Evolutionary conservation across 35 echinoderm and acorn worm genomes (phyloP).

Genomic region (Lytechinus variegatus): DNA sequence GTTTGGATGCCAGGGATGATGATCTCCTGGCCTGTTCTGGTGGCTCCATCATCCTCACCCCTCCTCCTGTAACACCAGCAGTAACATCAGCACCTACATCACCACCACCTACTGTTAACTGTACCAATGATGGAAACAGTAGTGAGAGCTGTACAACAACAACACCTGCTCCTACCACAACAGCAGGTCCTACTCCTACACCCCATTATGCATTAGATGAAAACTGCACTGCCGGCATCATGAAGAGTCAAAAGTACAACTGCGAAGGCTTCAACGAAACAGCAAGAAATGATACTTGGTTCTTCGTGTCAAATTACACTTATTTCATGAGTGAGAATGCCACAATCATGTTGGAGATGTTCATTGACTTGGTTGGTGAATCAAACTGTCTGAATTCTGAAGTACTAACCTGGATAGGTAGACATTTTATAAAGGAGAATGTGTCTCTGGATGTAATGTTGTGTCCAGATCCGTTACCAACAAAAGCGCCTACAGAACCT

Average conservation of each 20-base stretch:
- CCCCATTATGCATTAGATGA: neutral
- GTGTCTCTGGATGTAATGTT: slow-evolving; percentile 53
- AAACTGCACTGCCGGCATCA: slow-evolving; percentile 35
- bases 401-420: slow-evolving; percentile 51
- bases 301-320: slow-evolving; percentile 62
- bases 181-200: slow-evolving; percentile 27
- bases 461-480: slow-evolving; percentile 59
- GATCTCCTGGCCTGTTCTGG: slow-evolving; percentile 26
- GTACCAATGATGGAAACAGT: neutral
- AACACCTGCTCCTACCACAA: slow-evolving; percentile 32
- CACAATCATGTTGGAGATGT: slow-evolving; percentile 54
- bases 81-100: slow-evolving; percentile 1
- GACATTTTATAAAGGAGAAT: slow-evolving; percentile 56
- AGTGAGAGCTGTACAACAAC: neutral
- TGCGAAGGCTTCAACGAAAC: neutral
- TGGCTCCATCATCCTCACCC: slow-evolving; percentile 14
- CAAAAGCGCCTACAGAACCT: slow-evolving; percentile 41
- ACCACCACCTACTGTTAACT: neutral
- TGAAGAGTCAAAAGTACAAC: slow-evolving; percentile 38
- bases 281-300: slow-evolving; percentile 46
- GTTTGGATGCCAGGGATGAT: slow-evolving; percentile 18
- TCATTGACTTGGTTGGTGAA: slow-evolving; percentile 53
- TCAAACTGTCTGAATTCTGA: slow-evolving; percentile 54
- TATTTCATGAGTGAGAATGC: slow-evolving; percentile 58
- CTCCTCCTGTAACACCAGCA: neutral